Evolutionary conservation across 1,140 invertebrate species (phyloP).

Genomic region (Neotoxoptera formosana): DNA sequence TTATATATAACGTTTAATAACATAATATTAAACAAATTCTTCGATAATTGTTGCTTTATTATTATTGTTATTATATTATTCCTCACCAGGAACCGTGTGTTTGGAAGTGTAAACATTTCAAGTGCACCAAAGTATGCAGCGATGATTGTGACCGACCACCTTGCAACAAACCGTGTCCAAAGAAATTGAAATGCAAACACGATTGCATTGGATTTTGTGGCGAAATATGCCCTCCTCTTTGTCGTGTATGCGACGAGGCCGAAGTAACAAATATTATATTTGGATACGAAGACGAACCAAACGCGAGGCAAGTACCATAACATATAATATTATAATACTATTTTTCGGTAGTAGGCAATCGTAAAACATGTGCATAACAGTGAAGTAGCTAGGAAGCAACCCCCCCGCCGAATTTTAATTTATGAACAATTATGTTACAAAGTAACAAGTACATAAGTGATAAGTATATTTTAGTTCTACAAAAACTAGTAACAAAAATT

Average conservation of each 20-base stretch:
- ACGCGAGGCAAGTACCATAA: constrained; percentile 65
- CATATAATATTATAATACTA: background rate
- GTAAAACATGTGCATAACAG: too few relatives aligned
- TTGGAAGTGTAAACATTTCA: constrained; percentile 67
- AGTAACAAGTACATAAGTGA: too few relatives aligned
- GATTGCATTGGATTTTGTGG: constrained; percentile 74
- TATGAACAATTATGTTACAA: too few relatives aligned
- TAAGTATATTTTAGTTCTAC: too few relatives aligned
- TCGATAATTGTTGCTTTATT: background rate
- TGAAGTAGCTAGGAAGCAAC: too few relatives aligned
- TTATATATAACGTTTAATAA: background rate
- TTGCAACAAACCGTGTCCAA: constrained; percentile 67
- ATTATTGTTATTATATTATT: background rate
- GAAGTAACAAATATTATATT: constrained; percentile 68
- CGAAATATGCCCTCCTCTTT: constrained; percentile 69
- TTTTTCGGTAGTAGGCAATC: too few relatives aligned
- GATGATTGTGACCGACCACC: constrained; percentile 66
- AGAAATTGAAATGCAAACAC: constrained; percentile 68
- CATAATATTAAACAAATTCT: background rate
- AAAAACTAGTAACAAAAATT: too few relatives aligned
- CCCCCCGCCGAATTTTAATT: too few relatives aligned
- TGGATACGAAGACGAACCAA: constrained; percentile 68
- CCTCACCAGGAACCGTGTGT: constrained; percentile 64
- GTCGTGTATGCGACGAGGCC: constrained; percentile 65
- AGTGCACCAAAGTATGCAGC: constrained; percentile 69